Percentiles rank a stretch among this genome's conserved stretches.
phyloP scores from a whole-genome alignment of 2,113 vertebrate genomes.

The Heterocephalus glaber region DNA sequence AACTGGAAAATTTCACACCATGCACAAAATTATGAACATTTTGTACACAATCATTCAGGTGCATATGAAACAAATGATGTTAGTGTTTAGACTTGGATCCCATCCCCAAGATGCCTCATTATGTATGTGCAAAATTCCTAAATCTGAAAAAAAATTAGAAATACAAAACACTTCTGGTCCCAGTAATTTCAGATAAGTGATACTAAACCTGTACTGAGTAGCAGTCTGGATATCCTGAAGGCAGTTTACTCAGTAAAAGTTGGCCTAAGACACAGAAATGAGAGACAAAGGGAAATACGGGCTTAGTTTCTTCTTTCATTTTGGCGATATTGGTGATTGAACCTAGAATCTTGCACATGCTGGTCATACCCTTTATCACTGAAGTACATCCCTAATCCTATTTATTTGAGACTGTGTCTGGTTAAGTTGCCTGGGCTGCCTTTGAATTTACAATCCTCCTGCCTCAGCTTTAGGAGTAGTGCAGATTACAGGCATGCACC shows the following conservation, averaged over 20 bases:
- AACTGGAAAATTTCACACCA: not conserved
- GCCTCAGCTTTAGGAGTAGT: not conserved
- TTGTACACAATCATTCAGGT: not conserved
- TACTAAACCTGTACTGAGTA: not conserved
- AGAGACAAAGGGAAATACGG: slow-evolving; percentile 30
- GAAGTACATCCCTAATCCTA: not conserved
- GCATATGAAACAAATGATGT: not conserved
- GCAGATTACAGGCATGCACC: not conserved
- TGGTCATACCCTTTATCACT: not conserved
- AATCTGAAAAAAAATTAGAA: not conserved
- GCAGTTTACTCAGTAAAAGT: slow-evolving; percentile 20
- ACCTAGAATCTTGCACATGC: not conserved
- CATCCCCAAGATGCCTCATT: not conserved
- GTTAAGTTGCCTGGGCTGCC: not conserved
- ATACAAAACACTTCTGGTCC: not conserved
- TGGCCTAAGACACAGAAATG: slow-evolving; percentile 15
- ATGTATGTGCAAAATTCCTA: not conserved
- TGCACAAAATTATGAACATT: not conserved
- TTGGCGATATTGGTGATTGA: not conserved
- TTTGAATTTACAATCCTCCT: not conserved
- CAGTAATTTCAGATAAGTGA: not conserved
- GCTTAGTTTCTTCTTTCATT: not conserved
- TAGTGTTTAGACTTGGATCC: not conserved
- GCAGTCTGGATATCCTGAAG: slow-evolving; percentile 20
- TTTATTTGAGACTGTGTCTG: not conserved